Conservation (phyloP, 2,113 vertebrate species). For the Acanthisitta chloris region DNA sequence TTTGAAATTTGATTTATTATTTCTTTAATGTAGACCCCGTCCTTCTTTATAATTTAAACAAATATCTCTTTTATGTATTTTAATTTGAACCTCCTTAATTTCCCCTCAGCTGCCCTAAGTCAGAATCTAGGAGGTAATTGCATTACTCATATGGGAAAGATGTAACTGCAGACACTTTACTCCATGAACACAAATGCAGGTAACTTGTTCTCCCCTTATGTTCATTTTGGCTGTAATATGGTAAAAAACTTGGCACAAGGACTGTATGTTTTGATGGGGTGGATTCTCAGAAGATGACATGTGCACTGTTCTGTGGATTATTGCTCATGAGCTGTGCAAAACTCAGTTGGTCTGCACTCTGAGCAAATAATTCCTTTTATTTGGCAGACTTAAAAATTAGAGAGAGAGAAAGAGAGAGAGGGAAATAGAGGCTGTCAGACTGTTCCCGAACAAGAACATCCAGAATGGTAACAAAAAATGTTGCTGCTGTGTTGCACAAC, state of each 20-base stretch:
- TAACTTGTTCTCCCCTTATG: not conserved
- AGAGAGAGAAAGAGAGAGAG: not conserved
- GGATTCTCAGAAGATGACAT: not conserved
- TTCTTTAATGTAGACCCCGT: not conserved
- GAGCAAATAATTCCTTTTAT: constrained; percentile 27
- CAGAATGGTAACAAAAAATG: constrained; percentile 19
- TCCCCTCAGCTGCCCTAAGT: not conserved
- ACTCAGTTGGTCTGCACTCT: not conserved
- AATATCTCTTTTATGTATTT: not conserved
- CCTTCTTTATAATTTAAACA: not conserved
- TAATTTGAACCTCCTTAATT: not conserved
- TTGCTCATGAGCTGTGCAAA: not conserved
- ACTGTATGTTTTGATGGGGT: not conserved
- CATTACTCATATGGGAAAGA: not conserved
- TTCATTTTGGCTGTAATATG: not conserved
- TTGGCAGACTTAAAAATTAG: not conserved
- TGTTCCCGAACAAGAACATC: constrained; percentile 30
- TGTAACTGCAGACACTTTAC: not conserved
- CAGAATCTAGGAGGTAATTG: not conserved
- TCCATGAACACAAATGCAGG: not conserved
- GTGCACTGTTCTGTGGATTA: not conserved
- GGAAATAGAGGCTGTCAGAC: not conserved
- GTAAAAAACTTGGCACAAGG: not conserved
- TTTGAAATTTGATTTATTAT: not conserved
- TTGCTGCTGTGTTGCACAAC: constrained; percentile 29